Conservation (phyloP, 2,113 vertebrate genomes). For the Thymallus thymallus region DNA sequence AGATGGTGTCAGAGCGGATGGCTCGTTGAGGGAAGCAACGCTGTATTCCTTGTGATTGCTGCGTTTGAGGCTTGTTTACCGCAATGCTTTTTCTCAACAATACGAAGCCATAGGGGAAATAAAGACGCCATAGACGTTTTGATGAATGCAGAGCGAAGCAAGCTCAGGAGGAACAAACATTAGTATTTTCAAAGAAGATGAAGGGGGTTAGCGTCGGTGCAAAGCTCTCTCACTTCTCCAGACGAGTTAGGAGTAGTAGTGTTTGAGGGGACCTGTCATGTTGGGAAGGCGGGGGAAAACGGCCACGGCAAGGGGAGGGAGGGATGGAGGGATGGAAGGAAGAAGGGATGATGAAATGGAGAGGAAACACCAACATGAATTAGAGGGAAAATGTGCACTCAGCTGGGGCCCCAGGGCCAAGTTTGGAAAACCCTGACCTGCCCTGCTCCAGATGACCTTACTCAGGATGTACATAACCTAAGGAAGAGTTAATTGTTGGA, state of each 20-base stretch:
- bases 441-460: too few relatives aligned
- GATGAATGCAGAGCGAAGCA: conserved; percentile 1
- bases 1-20: conserved; percentile 21
- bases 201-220: background rate
- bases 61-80: conserved; percentile 10
- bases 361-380: conserved; percentile 49
- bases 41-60: conserved; percentile 31
- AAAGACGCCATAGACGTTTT: conserved; percentile 26
- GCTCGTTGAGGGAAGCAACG: conserved; percentile 28
- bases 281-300: conserved; percentile 20
- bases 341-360: conserved; percentile 63
- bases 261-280: background rate
- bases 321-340: conserved; percentile 36
- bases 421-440: too few relatives aligned
- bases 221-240: conserved; percentile 2
- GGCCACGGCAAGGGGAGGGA: conserved; percentile 31
- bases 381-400: background rate
- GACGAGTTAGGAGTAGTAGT: background rate
- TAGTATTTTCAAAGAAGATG: background rate
- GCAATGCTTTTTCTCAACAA: conserved; percentile 9
- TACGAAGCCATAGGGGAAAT: conserved; percentile 15
- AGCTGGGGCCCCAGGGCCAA: too few relatives aligned
- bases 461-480: too few relatives aligned
- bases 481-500: too few relatives aligned
- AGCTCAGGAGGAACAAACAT: background rate